These are phyloP conservation scores for Kryptopterus vitreolus DNA, from an alignment of 2,797 vertebrate genomes.

Conservation along the genomic window DNA sequence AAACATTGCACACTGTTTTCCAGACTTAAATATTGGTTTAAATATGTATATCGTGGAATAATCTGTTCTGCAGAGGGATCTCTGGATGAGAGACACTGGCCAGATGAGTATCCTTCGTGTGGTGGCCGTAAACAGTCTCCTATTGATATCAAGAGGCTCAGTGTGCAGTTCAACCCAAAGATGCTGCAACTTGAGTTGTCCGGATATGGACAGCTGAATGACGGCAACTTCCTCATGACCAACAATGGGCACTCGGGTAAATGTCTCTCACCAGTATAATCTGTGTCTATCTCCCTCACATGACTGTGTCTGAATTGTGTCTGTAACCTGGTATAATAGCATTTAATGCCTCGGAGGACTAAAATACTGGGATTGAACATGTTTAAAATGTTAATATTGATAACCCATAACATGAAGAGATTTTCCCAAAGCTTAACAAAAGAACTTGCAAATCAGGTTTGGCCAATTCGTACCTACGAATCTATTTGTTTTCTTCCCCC, in stretches of 20 bases:
- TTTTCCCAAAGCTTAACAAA: not conserved
- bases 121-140: constrained; percentile 83
- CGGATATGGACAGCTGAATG: constrained; percentile 71
- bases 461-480: not conserved
- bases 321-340: not conserved
- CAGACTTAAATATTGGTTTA: not conserved
- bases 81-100: constrained; percentile 84
- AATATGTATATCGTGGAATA: not conserved
- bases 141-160: constrained; percentile 80
- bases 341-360: not conserved
- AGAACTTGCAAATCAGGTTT: constrained; percentile 9
- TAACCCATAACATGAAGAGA: not conserved
- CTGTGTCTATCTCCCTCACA: not conserved
- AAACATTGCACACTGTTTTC: not conserved
- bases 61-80: constrained; percentile 68
- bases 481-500: not conserved
- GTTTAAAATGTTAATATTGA: not conserved
- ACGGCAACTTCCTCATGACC: constrained; percentile 73
- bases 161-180: constrained; percentile 69
- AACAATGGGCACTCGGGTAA: constrained; percentile 92
- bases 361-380: not conserved
- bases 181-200: constrained; percentile 73
- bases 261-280: not conserved
- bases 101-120: constrained; percentile 73
- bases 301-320: not conserved